Evolutionary conservation across 2,113 vertebrate species (phyloP), one percentile per base, ranked within the genome.

Genomic region (Salminus brasiliensis): DNA sequence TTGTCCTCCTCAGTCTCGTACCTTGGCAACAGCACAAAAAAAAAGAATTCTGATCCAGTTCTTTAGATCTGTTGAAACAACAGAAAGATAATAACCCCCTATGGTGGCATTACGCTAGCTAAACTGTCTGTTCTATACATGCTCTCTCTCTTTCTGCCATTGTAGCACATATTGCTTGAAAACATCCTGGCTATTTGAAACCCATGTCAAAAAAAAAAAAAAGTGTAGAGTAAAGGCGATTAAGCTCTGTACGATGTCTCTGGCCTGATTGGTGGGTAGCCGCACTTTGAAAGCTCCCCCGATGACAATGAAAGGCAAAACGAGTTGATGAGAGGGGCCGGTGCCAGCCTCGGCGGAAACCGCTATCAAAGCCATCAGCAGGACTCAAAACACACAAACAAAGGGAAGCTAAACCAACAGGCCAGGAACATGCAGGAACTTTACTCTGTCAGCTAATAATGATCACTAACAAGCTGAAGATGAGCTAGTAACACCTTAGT

Each of bases 301-400:
- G 69, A 77, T 80, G 78, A 81, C 75, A 78, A 71, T 74, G 69
- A 78, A 84, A 81, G 57, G 74, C 65, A 63, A 74, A 68, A 29
- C 43, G 18, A 32, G 68, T 60, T 55, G 71, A 84, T 81, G 79
- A 78, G 79, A 81, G 65, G 39, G 55, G 65, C 73, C 66, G 52
- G 52, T 5, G 62, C 34, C 47, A 74, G 70, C 49, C 62, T 57
- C 52, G 12, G 53, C 57, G 41, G 53, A 62, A 30, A 68, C 53
- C 25, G 47, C 63, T 69, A 81, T 81, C 72, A 81, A 81, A 81
- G 53, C 43, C 57, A 79, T 76, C 67, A 74, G 67, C 68, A 67
- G 52, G 72, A 83, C 63, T 47, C 25, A 83, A 65, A 43, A 76
- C 73, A 66, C 27, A 67, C 60, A 80, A 63, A 80, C 62, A 74